These are phyloP conservation scores for Porites divaricata DNA, from an alignment of 92 coral and sea anemone species.

Conservation along the genomic window DNA sequence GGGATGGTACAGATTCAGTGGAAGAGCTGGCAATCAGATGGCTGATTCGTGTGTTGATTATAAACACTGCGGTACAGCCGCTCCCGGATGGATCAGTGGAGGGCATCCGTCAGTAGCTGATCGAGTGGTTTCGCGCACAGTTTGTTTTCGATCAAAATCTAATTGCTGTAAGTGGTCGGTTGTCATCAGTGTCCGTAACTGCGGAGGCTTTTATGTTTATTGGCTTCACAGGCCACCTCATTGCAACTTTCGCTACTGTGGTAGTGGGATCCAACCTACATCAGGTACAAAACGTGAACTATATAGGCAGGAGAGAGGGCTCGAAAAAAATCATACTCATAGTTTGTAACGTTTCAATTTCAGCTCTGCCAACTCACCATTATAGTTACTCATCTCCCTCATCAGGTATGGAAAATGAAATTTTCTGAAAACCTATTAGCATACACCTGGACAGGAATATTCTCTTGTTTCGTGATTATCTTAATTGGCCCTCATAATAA, in stretches of 20 bases:
- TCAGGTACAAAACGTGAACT: too few relatives aligned
- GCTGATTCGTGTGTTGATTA: background rate
- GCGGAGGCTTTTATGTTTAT: conserved; percentile 1
- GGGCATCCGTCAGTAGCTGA: conserved; percentile 15
- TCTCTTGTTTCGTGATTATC: too few relatives aligned
- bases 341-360: too few relatives aligned
- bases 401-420: too few relatives aligned
- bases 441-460: too few relatives aligned
- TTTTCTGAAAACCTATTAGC: too few relatives aligned
- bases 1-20: conserved; percentile 3
- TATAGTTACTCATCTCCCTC: too few relatives aligned
- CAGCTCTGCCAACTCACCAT: too few relatives aligned
- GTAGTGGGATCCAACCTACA: background rate
- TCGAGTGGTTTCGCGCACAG: background rate
- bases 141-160: background rate
- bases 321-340: too few relatives aligned
- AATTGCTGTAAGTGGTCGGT: background rate
- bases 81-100: background rate
- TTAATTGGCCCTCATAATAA: too few relatives aligned
- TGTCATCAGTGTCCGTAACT: conserved; percentile 2
- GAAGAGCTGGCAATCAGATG: conserved; percentile 4
- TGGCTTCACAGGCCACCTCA: background rate
- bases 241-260: background rate
- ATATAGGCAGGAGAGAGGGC: too few relatives aligned
- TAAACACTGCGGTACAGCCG: background rate